These are phyloP conservation scores for Sphyrna mokarran DNA, from an alignment of 2,113 vertebrate species.

Conservation along the genomic window DNA sequence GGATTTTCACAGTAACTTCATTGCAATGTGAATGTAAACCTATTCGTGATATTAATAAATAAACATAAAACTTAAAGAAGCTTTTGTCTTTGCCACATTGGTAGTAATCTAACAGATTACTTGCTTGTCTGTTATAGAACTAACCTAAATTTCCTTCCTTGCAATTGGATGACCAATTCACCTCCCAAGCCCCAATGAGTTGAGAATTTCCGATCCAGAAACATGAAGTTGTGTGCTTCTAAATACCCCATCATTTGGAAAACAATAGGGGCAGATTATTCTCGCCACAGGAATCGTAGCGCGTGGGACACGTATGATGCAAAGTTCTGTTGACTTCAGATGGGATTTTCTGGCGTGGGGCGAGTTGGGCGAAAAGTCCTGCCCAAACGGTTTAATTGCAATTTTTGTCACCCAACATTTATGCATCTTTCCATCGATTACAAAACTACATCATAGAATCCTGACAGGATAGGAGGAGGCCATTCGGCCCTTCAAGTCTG, in stretches of 20 bases:
- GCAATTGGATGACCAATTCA: not conserved
- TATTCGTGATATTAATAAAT: no score
- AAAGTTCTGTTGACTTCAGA: no score
- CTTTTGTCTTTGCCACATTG: not conserved
- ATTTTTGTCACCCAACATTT: not conserved
- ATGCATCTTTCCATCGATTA: not conserved
- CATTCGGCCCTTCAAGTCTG: no score
- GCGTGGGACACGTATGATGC: no score
- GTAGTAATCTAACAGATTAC: not conserved
- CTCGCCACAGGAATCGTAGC: no score
- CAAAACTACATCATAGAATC: not conserved
- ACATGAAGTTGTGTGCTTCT: no score
- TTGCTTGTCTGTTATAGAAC: not conserved
- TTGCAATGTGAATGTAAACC: no score
- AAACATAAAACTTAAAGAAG: no score
- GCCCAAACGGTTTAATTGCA: not conserved
- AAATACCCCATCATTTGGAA: not conserved
- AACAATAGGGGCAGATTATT: not conserved
- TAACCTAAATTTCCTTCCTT: not conserved
- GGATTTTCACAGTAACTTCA: no score
- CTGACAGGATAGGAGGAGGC: no score
- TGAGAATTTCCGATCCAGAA: not conserved
- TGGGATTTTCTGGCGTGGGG: no score
- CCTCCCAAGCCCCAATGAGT: not conserved
- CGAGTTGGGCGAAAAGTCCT: no score